Evolutionary conservation across 2,888 invertebrate genomes (phyloP).

Genomic region (Crossocerus cetratus): DNA sequence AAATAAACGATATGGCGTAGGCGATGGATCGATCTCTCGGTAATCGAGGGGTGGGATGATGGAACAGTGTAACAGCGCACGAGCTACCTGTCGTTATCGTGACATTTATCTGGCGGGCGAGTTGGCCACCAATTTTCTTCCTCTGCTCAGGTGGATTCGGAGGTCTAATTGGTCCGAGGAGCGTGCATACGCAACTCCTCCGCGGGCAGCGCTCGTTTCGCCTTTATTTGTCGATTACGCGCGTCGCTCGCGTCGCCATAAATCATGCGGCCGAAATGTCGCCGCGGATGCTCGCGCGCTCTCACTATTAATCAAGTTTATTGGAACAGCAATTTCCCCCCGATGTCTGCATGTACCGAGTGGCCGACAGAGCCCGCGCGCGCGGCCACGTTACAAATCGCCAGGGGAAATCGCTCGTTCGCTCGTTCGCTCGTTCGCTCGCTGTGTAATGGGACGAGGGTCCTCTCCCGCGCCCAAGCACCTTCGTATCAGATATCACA

Average conservation of each 20-base stretch:
- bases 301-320: conserved; percentile 9
- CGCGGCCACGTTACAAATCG: no score
- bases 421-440: no score
- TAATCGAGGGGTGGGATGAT: conserved; percentile 65
- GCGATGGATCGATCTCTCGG: conserved; percentile 67
- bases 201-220: conserved; percentile 7
- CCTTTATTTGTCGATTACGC: conserved; percentile 11
- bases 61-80: conserved; percentile 61
- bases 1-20: conserved; percentile 54
- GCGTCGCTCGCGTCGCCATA: neutral
- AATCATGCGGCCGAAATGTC: neutral
- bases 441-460: no score
- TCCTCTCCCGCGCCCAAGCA: neutral
- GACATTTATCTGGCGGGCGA: conserved; percentile 61
- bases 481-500: conserved; percentile 20
- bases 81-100: conserved; percentile 61
- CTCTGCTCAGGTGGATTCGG: conserved; percentile 56
- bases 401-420: no score
- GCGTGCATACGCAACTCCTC: conserved; percentile 14
- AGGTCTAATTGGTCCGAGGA: conserved; percentile 56
- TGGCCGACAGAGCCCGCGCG: no score
- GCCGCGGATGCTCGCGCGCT: neutral
- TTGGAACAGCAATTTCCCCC: neutral
- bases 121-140: conserved; percentile 49
- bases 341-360: no score